Percentiles rank a stretch among this genome's conserved stretches.
Conservation (phyloP, 2,797 vertebrate species). For the Cirrhinus mrigala region DNA sequence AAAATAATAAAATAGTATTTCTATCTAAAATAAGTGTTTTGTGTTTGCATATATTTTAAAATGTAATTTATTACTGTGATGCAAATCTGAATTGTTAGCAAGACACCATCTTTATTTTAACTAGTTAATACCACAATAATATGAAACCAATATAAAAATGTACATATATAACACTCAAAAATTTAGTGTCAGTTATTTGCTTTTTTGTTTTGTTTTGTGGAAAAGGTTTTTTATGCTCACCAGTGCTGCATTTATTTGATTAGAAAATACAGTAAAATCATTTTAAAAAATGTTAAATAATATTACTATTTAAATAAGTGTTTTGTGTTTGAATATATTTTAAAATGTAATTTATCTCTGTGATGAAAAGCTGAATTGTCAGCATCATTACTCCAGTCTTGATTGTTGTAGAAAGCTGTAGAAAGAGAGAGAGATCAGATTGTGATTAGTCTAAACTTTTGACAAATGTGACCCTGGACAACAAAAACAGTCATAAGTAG, state of each 20-base stretch:
- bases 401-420: background rate
- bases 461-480: too few species aligned
- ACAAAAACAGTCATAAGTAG: too few species aligned
- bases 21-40: too few species aligned
- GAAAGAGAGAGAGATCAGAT: background rate
- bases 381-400: too few species aligned
- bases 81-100: too few species aligned
- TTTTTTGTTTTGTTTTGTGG: background rate
- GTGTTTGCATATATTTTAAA: too few species aligned
- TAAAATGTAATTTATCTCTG: background rate
- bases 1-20: too few species aligned
- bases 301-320: too few species aligned
- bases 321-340: background rate
- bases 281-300: too few species aligned
- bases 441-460: background rate
- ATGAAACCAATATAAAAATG: background rate
- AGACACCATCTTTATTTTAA: background rate
- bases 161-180: background rate
- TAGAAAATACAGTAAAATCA: background rate
- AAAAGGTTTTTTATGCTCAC: background rate
- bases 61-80: too few species aligned
- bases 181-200: background rate
- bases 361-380: background rate
- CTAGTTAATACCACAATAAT: background rate
- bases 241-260: background rate